Base-by-base conservation (phyloP, 2,888 invertebrate genomes). In the Tenthredo scrophulariae region DNA sequence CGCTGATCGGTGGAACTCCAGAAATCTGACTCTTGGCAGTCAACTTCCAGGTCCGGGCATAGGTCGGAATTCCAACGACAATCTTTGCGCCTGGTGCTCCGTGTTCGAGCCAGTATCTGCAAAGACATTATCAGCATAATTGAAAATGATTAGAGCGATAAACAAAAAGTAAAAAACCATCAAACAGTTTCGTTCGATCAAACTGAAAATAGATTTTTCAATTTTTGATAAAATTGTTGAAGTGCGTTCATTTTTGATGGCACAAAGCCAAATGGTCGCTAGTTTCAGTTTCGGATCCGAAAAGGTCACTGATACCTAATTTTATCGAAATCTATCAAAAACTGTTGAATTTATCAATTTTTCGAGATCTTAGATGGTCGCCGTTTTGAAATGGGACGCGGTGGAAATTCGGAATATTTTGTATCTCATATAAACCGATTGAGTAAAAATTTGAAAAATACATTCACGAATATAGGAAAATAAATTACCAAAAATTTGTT, bases 31-130 rank as follows among this genome's bases (percentile, higher is more conserved):
- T 97, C 58, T 97, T 97, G 0, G 95, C 93, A 75, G 96, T 96
- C 91, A 97, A 94, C 89, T 96, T 96, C 97, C 97, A 98, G 0
- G 97, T 96, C 70, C 97, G 96, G 0, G 95, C 97, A 88, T 94
- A 96, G 0, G 97, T 95, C 0, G 97, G 95, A 84, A 97, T 95
- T 10, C 95, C 97, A 13, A 97, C 92, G 84, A 97, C 94, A 0
- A 97, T 91, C 92, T 97, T 97, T 88, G 94, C 94, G 74, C 95
- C 95, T 18, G 97, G 96, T 2, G 96, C 96, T 75, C 96, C 96
- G 29, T 94, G 92, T 84, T 94, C 94, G 72, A 95, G 90, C 96
- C 96, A 94, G 80, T 91, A 91, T 67, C 93, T 93, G 75, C 22
- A 29, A 37, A 4, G 9, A 26, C 4, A 65, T 79, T 79, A 22